A percentile compares a stretch with the other conserved stretches of the same genome.
Evolutionary conservation across 2,113 vertebrate species (phyloP).

Genomic region (Bos javanicus): DNA sequence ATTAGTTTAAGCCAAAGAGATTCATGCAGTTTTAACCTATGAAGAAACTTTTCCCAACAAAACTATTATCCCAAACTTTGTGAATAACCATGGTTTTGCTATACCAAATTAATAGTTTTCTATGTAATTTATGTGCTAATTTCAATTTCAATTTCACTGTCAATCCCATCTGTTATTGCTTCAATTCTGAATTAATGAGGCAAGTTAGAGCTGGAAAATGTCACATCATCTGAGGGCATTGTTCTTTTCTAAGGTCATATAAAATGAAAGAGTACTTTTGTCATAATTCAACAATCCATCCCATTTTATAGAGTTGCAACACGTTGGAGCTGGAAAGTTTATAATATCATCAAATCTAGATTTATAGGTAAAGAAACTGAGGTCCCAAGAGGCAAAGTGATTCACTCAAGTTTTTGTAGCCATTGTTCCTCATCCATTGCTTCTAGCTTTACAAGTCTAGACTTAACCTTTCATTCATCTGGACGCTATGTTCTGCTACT

Average conservation of each 20-base stretch:
- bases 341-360: constrained; percentile 48
- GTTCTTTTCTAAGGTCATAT: constrained; percentile 56
- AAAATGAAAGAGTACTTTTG: constrained; percentile 56
- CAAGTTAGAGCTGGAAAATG: constrained; percentile 64
- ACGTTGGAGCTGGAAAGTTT: constrained; percentile 42
- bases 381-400: neutral
- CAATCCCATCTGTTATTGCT: constrained; percentile 58
- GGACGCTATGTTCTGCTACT: neutral
- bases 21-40: neutral
- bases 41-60: neutral
- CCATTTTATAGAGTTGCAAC: constrained; percentile 59
- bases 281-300: constrained; percentile 54
- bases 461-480: neutral
- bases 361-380: constrained; percentile 47
- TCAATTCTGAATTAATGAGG: constrained; percentile 68
- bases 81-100: neutral
- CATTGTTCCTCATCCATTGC: neutral
- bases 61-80: constrained; percentile 36
- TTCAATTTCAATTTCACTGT: constrained; percentile 62
- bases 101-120: constrained; percentile 42
- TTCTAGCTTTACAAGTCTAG: neutral
- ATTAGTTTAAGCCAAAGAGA: neutral
- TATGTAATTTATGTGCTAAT: constrained; percentile 61
- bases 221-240: constrained; percentile 54
- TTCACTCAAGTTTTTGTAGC: neutral